Evolutionary conservation across 2,888 invertebrate genomes (phyloP).

Genomic region (Diaphora mendica): DNA sequence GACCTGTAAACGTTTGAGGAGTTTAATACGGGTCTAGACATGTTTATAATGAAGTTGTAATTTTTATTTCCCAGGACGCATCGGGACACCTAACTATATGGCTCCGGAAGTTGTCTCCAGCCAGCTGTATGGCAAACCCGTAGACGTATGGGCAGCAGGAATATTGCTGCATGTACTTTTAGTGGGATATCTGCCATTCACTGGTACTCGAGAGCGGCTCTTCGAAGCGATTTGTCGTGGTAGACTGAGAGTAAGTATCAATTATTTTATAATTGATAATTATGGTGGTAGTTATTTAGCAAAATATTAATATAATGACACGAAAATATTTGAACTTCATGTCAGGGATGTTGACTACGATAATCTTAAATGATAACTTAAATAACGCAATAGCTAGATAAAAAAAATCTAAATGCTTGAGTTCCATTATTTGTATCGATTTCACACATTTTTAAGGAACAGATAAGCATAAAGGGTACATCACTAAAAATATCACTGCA

Average conservation of each 20-base stretch:
- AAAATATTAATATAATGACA: background rate
- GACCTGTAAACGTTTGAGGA: background rate
- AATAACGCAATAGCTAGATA: too few species aligned
- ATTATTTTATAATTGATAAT: background rate
- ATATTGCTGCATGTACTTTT: conserved; percentile 97
- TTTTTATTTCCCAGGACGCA: conserved; percentile 88
- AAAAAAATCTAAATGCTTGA: too few species aligned
- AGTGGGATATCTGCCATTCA: conserved; percentile 97
- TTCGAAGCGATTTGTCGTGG: conserved; percentile 96
- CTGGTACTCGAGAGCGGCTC: conserved; percentile 96
- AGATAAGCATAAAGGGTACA: too few species aligned
- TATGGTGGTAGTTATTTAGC: background rate
- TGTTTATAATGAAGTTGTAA: background rate
- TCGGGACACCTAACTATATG: conserved; percentile 99
- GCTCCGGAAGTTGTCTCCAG: conserved; percentile 98
- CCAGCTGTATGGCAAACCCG: conserved; percentile 96
- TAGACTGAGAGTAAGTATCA: conserved; percentile 89
- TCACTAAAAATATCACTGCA: too few species aligned
- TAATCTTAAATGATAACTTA: too few species aligned
- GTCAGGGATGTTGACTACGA: too few species aligned
- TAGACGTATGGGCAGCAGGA: conserved; percentile 99
- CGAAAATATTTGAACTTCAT: too few species aligned
- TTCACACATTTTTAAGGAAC: background rate
- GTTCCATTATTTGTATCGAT: too few species aligned
- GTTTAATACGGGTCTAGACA: too few species aligned